These are phyloP conservation scores for Oreotragus oreotragus DNA, from an alignment of 2,113 vertebrate genomes.

Conservation along the genomic window DNA sequence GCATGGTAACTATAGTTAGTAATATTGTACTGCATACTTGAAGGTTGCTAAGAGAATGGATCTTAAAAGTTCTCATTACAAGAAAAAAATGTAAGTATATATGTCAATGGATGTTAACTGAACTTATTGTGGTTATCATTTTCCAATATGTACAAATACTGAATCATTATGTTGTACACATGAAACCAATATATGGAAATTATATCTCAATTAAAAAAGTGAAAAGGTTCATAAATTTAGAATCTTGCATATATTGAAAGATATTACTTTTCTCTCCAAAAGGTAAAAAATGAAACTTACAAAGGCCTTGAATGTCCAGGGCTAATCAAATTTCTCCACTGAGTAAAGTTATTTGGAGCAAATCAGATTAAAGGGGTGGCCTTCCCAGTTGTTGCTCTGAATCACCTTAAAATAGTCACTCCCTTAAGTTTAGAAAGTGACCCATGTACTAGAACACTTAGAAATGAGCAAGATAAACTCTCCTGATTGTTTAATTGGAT, in stretches of 20 bases:
- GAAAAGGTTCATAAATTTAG: not conserved
- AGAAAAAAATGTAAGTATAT: not conserved
- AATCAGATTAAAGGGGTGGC: not conserved
- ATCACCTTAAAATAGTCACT: not conserved
- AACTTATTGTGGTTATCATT: not conserved
- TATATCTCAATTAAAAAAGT: not conserved
- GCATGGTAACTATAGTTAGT: not conserved
- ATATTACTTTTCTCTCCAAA: not conserved
- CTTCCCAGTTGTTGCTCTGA: not conserved
- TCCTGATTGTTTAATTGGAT: not conserved
- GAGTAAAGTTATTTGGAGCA: not conserved
- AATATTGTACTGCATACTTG: not conserved
- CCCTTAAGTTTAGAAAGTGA: not conserved
- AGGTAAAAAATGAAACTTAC: not conserved
- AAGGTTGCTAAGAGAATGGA: not conserved
- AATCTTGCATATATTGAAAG: not conserved
- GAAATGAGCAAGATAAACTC: not conserved
- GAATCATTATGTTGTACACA: not conserved
- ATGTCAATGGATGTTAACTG: not conserved
- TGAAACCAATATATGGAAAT: not conserved
- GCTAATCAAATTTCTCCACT: not conserved
- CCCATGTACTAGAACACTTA: not conserved
- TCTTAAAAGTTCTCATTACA: not conserved
- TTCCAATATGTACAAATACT: not conserved
- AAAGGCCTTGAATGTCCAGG: not conserved